A percentile compares a stretch with the other conserved stretches of the same genome.
These are phyloP conservation scores for Semnornis frantzii DNA, from an alignment of 2,113 vertebrate species.

Conservation along the genomic window DNA sequence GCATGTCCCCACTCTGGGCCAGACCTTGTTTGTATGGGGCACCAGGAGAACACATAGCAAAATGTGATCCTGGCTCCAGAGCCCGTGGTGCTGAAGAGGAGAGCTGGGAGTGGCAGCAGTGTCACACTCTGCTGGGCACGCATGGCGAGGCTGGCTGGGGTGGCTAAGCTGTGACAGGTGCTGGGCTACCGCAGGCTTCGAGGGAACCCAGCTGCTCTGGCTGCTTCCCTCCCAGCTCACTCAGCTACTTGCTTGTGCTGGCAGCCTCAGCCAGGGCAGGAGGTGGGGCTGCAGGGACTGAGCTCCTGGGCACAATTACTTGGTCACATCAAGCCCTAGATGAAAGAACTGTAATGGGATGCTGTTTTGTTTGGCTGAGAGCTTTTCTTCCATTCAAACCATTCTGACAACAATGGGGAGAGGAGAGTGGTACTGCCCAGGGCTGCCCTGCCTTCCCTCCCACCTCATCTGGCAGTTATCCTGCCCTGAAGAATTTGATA, in stretches of 20 bases:
- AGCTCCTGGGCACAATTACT: neutral
- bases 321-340: neutral
- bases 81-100: neutral
- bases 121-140: fast-evolving
- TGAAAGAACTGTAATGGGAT: neutral
- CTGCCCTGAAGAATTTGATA: neutral
- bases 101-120: neutral
- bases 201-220: neutral
- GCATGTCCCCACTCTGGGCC: neutral
- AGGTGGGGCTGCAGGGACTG: neutral
- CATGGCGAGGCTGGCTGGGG: fast-evolving
- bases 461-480: neutral
- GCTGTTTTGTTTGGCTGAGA: neutral
- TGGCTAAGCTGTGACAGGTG: neutral
- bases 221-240: neutral
- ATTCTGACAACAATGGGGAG: neutral
- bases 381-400: neutral
- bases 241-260: neutral
- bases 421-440: fast-evolving
- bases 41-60: neutral
- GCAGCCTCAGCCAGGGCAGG: neutral
- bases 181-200: neutral
- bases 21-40: neutral
- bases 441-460: neutral
- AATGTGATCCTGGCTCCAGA: fast-evolving